These are phyloP conservation scores for Sebastes jordani DNA, from an alignment of 2,797 vertebrate species.

Conservation along the genomic window DNA sequence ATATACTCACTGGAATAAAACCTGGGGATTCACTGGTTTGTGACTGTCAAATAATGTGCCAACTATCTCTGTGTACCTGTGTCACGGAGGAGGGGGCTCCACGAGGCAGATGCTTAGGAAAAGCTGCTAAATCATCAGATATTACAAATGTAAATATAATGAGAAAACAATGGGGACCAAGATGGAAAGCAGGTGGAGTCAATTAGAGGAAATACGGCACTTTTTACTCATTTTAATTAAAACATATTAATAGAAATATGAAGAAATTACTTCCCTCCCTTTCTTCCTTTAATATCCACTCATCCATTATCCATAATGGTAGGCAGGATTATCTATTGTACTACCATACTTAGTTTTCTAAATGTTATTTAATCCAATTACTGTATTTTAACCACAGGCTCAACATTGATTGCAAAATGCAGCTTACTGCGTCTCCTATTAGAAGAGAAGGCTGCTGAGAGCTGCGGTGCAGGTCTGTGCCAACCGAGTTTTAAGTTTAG, in stretches of 20 bases:
- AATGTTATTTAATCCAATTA: neutral
- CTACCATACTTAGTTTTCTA: neutral
- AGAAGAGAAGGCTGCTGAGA: neutral
- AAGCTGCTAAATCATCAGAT: constrained; percentile 50
- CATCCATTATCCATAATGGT: neutral
- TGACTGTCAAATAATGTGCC: constrained; percentile 55
- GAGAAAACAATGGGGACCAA: constrained; percentile 35
- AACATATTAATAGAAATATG: neutral
- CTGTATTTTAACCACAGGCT: neutral
- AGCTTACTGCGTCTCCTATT: neutral
- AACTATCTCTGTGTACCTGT: constrained; percentile 52
- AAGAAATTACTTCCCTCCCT: neutral
- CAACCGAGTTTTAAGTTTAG: constrained; percentile 7
- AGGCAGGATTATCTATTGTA: neutral
- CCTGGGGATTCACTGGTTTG: constrained; percentile 54
- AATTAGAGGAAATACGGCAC: constrained; percentile 25
- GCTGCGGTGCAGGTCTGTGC: neutral
- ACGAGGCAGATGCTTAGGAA: constrained; percentile 19
- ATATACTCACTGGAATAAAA: constrained; percentile 47
- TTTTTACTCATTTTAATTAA: constrained; percentile 9
- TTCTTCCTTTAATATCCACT: neutral
- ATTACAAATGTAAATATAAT: constrained; percentile 54
- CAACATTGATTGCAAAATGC: neutral
- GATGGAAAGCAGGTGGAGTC: constrained; percentile 41
- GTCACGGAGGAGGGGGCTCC: constrained; percentile 26